Evolutionary conservation across 2,797 vertebrate genomes (phyloP), one percentile per base, ranked within the genome.

Genomic region (Cyclura pinguis): DNA sequence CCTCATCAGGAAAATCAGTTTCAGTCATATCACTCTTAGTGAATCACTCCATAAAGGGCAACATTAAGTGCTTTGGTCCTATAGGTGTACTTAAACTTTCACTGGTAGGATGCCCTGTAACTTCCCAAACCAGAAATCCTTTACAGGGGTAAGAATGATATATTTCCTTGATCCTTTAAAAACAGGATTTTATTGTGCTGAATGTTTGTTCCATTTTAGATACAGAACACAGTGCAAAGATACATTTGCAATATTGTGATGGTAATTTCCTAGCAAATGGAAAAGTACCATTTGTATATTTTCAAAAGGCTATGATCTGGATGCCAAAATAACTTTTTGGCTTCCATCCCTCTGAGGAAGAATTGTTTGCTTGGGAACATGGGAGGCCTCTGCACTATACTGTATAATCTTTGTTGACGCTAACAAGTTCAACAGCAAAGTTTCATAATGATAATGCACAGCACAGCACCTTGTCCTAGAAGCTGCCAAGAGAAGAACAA

Each of bases 271-370:
- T 5, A 72, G 88, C 80, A 57, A 59, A 86, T 92, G 80, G 57
- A 87, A 93, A 93, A 0, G 64, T 90, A 92, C 0, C 27, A 81
- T 87, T 93, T 86, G 84, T 0, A 0, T 77, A 87, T 78, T 93
- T 84, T 94, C 90, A 74, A 94, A 59, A 90, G 92, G 64, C 80
- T 76, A 47, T 76, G 86, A 93, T 90, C 55, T 88, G 52, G 47
- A 83, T 95, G 95, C 85, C 94, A 95, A 93, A 94, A 94, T 64
- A 95, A 93, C 94, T 88, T 86, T 90, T 92, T 95, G 94, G 90
- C 88, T 93, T 95, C 92, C 92, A 84, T 85, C 0, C 93, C 81
- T 80, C 27, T 32, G 86, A 59, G 89, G 88, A 91, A 94, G 88
- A 88, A 91, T 80, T 92, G 86, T 55, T 89, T 91, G 76, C 87